These are phyloP conservation scores for Polypterus senegalus DNA, from an alignment of 2,113 vertebrate species.

Conservation along the genomic window DNA sequence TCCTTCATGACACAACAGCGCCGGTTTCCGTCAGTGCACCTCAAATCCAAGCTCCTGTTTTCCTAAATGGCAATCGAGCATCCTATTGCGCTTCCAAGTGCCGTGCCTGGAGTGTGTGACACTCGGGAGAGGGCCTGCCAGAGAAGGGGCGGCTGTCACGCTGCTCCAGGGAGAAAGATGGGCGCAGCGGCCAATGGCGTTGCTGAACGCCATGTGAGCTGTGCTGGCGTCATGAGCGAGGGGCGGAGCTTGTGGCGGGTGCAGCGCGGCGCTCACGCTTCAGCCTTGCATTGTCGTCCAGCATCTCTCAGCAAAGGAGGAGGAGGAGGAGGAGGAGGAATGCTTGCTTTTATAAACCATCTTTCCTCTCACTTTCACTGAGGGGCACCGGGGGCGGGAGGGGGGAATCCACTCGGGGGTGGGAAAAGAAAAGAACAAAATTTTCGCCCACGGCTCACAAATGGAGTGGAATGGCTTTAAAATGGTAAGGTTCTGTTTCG, in stretches of 20 bases:
- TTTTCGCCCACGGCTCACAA: slow-evolving; percentile 84
- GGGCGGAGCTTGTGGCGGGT: slow-evolving; percentile 87
- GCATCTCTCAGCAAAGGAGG: slow-evolving; percentile 60
- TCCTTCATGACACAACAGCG: too few species aligned
- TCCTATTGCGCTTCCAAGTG: too few species aligned
- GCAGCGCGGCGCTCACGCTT: slow-evolving; percentile 78
- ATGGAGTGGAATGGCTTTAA: slow-evolving; percentile 99
- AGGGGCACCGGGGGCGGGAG: slow-evolving; percentile 53
- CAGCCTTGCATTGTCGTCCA: slow-evolving; percentile 87
- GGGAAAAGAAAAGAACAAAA: slow-evolving; percentile 20
- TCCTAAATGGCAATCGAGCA: too few species aligned
- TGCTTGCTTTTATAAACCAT: slow-evolving; percentile 81
- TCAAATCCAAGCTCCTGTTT: too few species aligned
- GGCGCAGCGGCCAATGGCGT: slow-evolving; percentile 72
- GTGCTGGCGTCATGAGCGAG: slow-evolving; percentile 91
- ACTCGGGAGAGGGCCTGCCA: too few species aligned
- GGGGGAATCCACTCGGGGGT: slow-evolving; percentile 31
- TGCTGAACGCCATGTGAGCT: slow-evolving; percentile 72
- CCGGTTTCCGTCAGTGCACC: too few species aligned
- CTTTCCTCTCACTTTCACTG: slow-evolving; percentile 73
- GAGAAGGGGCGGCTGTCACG: too few species aligned
- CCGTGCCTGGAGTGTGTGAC: too few species aligned
- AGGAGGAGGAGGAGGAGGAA: slow-evolving; percentile 88
- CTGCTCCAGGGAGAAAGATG: slow-evolving; percentile 55
- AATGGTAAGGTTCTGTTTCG: slow-evolving; percentile 83